phyloP scores from a whole-genome alignment of 1,140 invertebrate species.

The Frieseomelitta varia region DNA sequence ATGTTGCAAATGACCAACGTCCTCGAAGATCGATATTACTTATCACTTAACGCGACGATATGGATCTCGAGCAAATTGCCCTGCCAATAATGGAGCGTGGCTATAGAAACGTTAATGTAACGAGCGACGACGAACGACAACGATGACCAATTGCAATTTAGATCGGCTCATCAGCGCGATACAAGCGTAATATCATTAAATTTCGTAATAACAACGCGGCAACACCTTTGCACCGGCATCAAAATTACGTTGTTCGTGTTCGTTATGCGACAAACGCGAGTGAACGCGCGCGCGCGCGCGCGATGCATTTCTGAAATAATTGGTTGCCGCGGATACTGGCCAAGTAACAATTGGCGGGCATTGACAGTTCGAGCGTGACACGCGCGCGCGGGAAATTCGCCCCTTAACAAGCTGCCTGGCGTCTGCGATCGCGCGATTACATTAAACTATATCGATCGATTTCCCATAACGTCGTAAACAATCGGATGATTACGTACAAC shows the following conservation, averaged over 20 bases:
- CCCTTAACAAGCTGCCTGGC: not conserved
- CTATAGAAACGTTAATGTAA: conserved; percentile 56
- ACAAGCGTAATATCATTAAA: conserved; percentile 55
- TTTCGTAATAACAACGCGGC: conserved; percentile 45
- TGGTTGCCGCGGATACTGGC: not conserved
- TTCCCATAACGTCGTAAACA: not conserved
- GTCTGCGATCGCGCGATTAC: not conserved
- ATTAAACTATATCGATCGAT: not conserved
- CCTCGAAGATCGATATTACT: not conserved
- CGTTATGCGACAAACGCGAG: not conserved
- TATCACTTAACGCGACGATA: not conserved
- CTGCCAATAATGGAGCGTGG: conserved; percentile 46
- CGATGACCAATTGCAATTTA: conserved; percentile 46
- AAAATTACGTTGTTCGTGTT: conserved; percentile 17
- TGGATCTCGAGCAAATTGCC: conserved; percentile 40
- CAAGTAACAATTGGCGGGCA: not conserved
- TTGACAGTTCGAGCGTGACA: not conserved
- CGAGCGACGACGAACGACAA: conserved; percentile 31
- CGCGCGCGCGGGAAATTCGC: not conserved
- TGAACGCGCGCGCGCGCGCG: too few relatives aligned
- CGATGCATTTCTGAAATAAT: conserved; percentile 20
- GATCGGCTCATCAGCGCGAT: conserved; percentile 48
- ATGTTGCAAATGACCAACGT: not conserved
- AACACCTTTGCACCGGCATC: conserved; percentile 3
- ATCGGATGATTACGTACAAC: not conserved